Evolutionary conservation across 2,113 vertebrate species (phyloP).

Genomic region (Cyanistes caeruleus): DNA sequence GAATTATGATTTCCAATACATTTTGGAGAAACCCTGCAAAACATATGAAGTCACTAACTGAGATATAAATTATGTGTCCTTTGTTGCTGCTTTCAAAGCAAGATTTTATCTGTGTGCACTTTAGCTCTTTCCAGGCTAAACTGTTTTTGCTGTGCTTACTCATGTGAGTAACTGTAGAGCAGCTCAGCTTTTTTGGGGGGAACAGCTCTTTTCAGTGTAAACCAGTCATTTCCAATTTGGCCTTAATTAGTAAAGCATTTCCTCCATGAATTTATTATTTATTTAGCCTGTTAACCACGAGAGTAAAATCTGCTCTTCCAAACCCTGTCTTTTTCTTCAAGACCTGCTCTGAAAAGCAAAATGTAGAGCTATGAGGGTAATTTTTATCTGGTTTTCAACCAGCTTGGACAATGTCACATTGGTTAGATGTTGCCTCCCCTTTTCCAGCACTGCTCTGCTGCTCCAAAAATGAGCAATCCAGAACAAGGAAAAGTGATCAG

Average conservation of each 20-base stretch:
- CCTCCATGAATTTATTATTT: not conserved
- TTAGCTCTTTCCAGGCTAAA: constrained; percentile 13
- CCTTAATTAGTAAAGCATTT: not conserved
- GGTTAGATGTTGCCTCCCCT: not conserved
- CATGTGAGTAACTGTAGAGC: not conserved
- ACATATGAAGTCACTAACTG: not conserved
- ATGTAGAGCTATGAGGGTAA: accelerated
- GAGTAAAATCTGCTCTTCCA: not conserved
- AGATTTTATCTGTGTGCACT: constrained; percentile 12
- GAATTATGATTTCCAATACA: constrained; percentile 6
- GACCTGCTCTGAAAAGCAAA: not conserved
- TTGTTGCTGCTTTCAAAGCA: constrained; percentile 18
- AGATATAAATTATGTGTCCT: constrained; percentile 1
- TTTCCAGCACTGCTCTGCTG: not conserved
- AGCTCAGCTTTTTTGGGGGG: not conserved
- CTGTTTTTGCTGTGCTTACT: not conserved
- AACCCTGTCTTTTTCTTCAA: not conserved
- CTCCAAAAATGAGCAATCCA: not conserved
- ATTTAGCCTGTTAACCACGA: not conserved
- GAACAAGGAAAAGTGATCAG: accelerated
- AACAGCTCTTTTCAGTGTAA: not conserved
- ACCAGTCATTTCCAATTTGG: not conserved
- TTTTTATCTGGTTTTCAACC: not conserved
- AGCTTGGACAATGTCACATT: not conserved
- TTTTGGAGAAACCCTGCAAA: constrained; percentile 5